Evolutionary conservation across 2,113 vertebrate genomes (phyloP), one percentile per base, ranked within the genome.

Genomic region (Chascanopsetta lugubris): DNA sequence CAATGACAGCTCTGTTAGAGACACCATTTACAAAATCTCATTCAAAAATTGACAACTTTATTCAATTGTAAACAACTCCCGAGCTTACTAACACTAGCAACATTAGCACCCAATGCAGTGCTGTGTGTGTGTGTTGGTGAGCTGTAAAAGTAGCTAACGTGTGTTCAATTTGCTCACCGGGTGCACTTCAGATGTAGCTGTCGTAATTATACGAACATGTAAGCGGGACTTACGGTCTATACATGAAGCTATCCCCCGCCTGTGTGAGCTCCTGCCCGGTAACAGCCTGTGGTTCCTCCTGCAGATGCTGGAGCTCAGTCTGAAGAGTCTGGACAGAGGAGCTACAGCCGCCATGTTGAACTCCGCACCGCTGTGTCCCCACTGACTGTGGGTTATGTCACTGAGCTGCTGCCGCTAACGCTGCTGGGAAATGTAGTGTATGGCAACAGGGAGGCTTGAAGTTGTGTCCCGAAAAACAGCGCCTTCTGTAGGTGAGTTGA

Each of bases 211-310:
- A 8, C n/a, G 6, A 6, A 6, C 1, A 4, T 42, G 5, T 42
- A 3, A n/a, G 3, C 13, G 3, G 30, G 3, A 91, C 92, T 92
- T 85, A 93, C 92, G 92, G 75, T 93, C 92, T 47, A 93, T 76
- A 38, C 91, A 90, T 2, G 91, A 83, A 68, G 89, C 84, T 47
- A 92, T 83, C 25, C 90, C 88, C 70, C 92, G 74, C 57, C 43
- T 86, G 48, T 77, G 89, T 3, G 64, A 4, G 34, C 27, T 57
- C 51, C 49, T 75, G 64, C 45, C 67, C 12, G 65, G 68, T 13
- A 83, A 36, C 24, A 89, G 4, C 17, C 38, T 74, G 45, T 75
- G 51, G 2, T 53, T 61, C 53, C 53, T 89, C 70, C 75, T 86
- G 47, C 51, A 70, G 43, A 90, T 57, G 47, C 48, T 72, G 12